phyloP scores from a whole-genome alignment of 2,888 invertebrate genomes.

The Habroteleia sp. region DNA sequence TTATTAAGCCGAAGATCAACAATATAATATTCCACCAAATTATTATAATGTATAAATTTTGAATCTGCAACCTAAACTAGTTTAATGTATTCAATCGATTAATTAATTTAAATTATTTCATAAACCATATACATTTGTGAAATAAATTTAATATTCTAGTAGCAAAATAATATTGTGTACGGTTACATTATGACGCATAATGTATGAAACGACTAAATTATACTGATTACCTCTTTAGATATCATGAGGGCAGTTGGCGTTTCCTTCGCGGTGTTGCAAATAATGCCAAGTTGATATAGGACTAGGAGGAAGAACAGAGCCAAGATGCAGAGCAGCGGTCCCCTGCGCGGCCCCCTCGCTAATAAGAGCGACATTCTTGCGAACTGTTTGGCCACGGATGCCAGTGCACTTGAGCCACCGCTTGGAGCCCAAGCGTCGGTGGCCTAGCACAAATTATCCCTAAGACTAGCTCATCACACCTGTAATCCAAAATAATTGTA shows the following conservation, averaged over 20 bases:
- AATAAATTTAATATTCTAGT: too few species aligned
- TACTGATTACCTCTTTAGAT: constrained; percentile 78
- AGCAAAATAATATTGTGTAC: neutral
- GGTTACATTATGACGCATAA: neutral
- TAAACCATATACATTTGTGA: too few species aligned
- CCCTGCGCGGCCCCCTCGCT: constrained; percentile 79
- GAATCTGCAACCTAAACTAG: too few species aligned
- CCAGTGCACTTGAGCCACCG: constrained; percentile 55
- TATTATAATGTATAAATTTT: too few species aligned
- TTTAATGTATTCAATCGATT: too few species aligned
- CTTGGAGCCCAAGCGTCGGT: constrained; percentile 65
- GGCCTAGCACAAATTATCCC: constrained; percentile 62
- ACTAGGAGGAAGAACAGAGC: constrained; percentile 79
- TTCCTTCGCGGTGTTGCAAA: constrained; percentile 76
- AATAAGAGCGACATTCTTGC: constrained; percentile 78
- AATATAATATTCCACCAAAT: too few species aligned
- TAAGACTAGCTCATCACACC: constrained; percentile 74
- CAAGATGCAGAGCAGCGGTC: constrained; percentile 79
- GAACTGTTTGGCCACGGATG: constrained; percentile 46
- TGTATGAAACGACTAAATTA: neutral
- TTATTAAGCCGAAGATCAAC: too few species aligned
- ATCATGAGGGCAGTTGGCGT: constrained; percentile 79
- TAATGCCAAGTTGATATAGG: constrained; percentile 80
- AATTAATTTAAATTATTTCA: too few species aligned
- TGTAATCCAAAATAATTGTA: constrained; percentile 61